phyloP scores from a whole-genome alignment of 1,140 invertebrate genomes.

The Acyrthosiphon pisum region DNA sequence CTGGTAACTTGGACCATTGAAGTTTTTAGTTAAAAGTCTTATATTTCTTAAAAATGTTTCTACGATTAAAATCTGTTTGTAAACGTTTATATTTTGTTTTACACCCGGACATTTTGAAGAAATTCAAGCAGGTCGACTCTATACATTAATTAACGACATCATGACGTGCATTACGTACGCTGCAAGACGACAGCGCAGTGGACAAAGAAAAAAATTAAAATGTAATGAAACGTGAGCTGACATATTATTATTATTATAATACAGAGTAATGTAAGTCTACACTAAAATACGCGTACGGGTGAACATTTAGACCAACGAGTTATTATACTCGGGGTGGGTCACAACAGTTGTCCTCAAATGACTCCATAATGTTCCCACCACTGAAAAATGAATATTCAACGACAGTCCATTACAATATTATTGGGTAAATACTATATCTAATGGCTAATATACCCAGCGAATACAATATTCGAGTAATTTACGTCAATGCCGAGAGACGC shows the following conservation, averaged over 20 bases:
- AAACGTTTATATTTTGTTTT: neutral
- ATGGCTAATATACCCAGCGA: neutral
- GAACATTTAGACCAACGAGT: neutral
- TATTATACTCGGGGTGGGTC: neutral
- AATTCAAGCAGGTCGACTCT: neutral
- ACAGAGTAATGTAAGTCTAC: neutral
- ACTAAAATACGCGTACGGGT: neutral
- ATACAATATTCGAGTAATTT: slow-evolving; percentile 27
- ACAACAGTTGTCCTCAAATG: neutral
- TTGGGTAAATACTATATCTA: neutral
- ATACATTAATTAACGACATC: neutral
- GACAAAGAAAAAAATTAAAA: neutral
- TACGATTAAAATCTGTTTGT: neutral
- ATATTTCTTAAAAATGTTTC: too few species aligned
- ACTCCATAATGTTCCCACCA: neutral
- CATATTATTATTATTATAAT: neutral
- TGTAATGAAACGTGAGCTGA: neutral
- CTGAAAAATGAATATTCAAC: neutral
- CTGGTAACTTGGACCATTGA: too few species aligned
- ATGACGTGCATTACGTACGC: neutral
- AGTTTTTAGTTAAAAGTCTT: too few species aligned
- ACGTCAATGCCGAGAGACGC: neutral
- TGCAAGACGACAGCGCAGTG: neutral
- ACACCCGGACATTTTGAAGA: neutral
- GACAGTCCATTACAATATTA: neutral